Evolutionary conservation across 2,797 vertebrate genomes (phyloP).

Genomic region (Mico argentatus): DNA sequence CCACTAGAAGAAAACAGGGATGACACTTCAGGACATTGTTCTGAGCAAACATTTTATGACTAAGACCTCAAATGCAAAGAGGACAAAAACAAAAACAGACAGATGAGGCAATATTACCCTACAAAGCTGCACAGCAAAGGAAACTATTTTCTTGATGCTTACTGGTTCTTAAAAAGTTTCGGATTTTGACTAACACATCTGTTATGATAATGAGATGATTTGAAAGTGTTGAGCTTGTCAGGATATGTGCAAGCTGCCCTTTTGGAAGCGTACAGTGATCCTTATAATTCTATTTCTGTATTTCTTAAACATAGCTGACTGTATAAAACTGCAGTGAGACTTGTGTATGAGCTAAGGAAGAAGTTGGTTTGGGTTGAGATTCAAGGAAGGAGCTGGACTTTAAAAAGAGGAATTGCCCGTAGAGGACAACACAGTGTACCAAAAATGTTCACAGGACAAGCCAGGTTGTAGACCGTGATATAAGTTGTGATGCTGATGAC

Average conservation of each 20-base stretch:
- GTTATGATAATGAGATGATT: not conserved
- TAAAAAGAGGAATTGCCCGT: not conserved
- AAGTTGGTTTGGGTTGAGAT: not conserved
- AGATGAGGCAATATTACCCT: not conserved
- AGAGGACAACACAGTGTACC: not conserved
- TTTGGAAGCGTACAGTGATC: not conserved
- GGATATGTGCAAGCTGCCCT: rapidly evolving
- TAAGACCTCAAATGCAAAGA: not conserved
- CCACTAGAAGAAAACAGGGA: not conserved
- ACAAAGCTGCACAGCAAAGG: not conserved
- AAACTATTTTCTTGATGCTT: not conserved
- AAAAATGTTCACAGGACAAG: not conserved
- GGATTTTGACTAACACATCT: not conserved
- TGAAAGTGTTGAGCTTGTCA: rapidly evolving
- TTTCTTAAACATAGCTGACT: not conserved
- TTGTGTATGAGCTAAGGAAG: not conserved
- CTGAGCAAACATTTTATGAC: not conserved
- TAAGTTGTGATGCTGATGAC: not conserved
- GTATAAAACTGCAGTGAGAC: not conserved
- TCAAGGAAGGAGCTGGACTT: not conserved
- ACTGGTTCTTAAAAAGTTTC: not conserved
- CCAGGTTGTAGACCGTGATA: rapidly evolving
- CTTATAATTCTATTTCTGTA: not conserved
- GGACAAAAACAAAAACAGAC: not conserved
- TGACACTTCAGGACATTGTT: not conserved